Conservation (phyloP, 2,113 vertebrate genomes). For the Prietella phreatophila region DNA sequence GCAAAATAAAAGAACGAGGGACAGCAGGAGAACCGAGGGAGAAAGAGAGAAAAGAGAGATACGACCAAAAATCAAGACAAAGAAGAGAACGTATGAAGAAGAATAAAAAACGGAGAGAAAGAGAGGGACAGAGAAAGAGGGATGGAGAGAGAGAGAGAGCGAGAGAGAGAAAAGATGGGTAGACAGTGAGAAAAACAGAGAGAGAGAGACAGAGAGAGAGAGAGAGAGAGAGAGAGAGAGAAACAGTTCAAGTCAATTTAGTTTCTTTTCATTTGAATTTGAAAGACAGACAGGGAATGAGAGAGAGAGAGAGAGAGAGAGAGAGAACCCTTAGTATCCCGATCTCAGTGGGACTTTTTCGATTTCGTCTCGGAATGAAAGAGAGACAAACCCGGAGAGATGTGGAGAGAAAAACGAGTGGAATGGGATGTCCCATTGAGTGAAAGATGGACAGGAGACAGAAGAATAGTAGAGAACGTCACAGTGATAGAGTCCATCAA, state of each 20-base stretch:
- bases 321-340: background rate
- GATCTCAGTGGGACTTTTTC: background rate
- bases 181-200: background rate
- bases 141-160: too few relatives aligned
- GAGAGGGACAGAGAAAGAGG: too few relatives aligned
- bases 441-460: conserved; percentile 51
- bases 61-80: background rate
- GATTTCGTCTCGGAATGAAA: background rate
- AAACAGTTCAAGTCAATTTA: background rate
- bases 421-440: conserved; percentile 52
- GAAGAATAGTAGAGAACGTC: conserved; percentile 67
- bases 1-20: background rate
- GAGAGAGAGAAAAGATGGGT: background rate
- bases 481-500: conserved; percentile 42
- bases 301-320: background rate
- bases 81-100: background rate
- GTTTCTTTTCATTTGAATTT: too few relatives aligned
- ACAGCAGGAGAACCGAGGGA: background rate
- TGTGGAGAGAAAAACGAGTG: conserved; percentile 40
- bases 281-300: too few relatives aligned
- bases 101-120: background rate
- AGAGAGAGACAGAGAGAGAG: background rate
- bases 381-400: conserved; percentile 33
- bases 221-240: background rate
- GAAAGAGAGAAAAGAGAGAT: too few relatives aligned